Percentiles rank a stretch among this genome's conserved stretches.
Evolutionary conservation across 2,797 vertebrate genomes (phyloP).

Genomic region (Bovichtus diacanthus): DNA sequence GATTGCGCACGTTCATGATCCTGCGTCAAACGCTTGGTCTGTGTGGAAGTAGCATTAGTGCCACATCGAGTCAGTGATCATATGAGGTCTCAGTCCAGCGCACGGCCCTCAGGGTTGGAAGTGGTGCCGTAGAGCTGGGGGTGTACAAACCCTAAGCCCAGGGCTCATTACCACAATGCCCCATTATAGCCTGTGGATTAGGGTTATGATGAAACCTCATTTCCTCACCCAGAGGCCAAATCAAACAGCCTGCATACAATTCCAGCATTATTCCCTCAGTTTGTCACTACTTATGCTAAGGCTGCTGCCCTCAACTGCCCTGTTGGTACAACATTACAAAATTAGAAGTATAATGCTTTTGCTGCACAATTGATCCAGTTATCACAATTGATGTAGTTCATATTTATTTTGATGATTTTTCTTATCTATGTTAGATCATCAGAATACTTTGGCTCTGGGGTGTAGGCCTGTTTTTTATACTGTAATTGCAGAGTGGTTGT

Average conservation of each 20-base stretch:
- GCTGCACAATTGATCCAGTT: not conserved
- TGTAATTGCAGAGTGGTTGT: too few relatives aligned
- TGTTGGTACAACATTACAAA: not conserved
- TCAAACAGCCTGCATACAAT: slow-evolving; percentile 48
- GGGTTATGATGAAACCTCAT: slow-evolving; percentile 62
- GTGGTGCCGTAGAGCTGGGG: slow-evolving; percentile 41
- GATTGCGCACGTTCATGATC: not conserved
- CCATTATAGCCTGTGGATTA: slow-evolving; percentile 63
- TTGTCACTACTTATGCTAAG: not conserved
- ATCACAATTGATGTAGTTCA: not conserved
- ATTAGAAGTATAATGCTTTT: not conserved
- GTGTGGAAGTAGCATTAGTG: slow-evolving; percentile 15
- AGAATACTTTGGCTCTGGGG: not conserved
- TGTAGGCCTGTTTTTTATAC: not conserved
- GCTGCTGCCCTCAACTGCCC: not conserved
- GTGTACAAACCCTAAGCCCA: slow-evolving; percentile 48
- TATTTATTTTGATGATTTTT: not conserved
- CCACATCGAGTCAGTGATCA: slow-evolving; percentile 5
- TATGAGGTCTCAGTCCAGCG: slow-evolving; percentile 1
- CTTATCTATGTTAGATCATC: not conserved
- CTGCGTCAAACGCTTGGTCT: not conserved
- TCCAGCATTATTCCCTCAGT: slow-evolving; percentile 19
- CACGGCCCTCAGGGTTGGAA: not conserved
- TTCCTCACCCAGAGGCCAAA: slow-evolving; percentile 54
- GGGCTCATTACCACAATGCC: slow-evolving; percentile 68